A percentile compares a stretch with the other conserved stretches of the same genome.
Conservation (phyloP, 2,888 invertebrate species). For the Limnephilus rhombicus region DNA sequence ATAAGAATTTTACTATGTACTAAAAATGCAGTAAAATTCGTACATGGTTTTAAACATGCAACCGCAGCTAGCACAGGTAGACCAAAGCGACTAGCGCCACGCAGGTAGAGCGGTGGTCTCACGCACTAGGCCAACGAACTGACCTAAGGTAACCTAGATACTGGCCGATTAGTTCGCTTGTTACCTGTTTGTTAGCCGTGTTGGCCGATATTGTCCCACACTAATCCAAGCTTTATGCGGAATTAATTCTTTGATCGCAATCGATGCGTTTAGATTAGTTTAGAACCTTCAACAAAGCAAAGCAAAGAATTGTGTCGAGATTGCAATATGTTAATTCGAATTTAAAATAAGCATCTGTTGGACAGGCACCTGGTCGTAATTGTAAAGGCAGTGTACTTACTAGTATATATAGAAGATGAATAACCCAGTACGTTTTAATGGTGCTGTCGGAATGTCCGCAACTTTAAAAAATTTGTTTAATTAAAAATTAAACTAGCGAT, state of each 20-base stretch:
- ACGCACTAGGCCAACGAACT: slow-evolving; percentile 43
- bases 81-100: slow-evolving; percentile 12
- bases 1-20: not conserved
- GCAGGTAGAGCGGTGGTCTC: slow-evolving; percentile 11
- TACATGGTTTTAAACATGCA: not conserved
- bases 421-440: not conserved
- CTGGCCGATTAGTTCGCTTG: slow-evolving; percentile 1
- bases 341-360: not conserved
- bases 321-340: not conserved
- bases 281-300: not conserved
- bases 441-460: not conserved
- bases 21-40: not conserved
- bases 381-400: not conserved
- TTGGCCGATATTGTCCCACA: slow-evolving; percentile 34
- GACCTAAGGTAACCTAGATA: slow-evolving; percentile 47
- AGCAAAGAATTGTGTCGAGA: not conserved
- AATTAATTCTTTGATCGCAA: not conserved
- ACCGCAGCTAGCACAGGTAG: not conserved
- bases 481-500: too few species aligned
- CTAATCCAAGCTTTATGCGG: slow-evolving; percentile 4
- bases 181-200: not conserved
- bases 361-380: not conserved
- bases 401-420: not conserved
- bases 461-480: not conserved
- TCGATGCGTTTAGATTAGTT: not conserved